Evolutionary conservation across 1,140 invertebrate species (phyloP).

Genomic region (Acromyrmex echinatior): DNA sequence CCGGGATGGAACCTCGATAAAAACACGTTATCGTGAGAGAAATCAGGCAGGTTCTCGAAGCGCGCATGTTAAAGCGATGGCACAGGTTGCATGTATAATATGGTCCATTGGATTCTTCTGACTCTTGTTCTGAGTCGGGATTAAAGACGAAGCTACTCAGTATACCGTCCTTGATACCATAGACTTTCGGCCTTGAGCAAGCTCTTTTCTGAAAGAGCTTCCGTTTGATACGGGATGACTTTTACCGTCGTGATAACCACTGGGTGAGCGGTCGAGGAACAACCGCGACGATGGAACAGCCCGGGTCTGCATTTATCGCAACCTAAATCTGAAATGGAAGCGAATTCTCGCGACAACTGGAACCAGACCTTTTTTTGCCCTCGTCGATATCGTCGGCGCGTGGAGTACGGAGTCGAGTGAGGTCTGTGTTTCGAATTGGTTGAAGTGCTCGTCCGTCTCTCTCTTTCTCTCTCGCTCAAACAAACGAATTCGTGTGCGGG

Average conservation of each 20-base stretch:
- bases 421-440: slow-evolving; percentile 31
- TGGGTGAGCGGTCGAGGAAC: slow-evolving; percentile 21
- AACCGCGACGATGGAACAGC: slow-evolving; percentile 41
- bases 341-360: slow-evolving; percentile 32
- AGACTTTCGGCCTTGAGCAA: slow-evolving; percentile 12
- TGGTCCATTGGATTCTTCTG: slow-evolving; percentile 61
- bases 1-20: slow-evolving; percentile 36
- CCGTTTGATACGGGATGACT: slow-evolving; percentile 31
- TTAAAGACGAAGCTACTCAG: slow-evolving; percentile 17
- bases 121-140: slow-evolving; percentile 12
- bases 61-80: slow-evolving; percentile 40
- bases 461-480: neutral
- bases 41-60: slow-evolving; percentile 54
- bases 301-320: slow-evolving; percentile 62
- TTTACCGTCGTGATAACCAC: slow-evolving; percentile 61
- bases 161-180: neutral
- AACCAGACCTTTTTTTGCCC: neutral
- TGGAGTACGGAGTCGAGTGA: slow-evolving; percentile 13
- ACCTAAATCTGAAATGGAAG: slow-evolving; percentile 72
- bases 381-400: slow-evolving; percentile 36
- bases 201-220: slow-evolving; percentile 54
- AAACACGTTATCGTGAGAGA: slow-evolving; percentile 64
- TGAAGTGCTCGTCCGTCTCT: slow-evolving; percentile 21
- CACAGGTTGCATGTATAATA: neutral
- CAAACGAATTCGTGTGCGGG: slow-evolving; percentile 23